Percentiles rank a stretch among this genome's conserved stretches.
phyloP scores from a whole-genome alignment of 2,797 vertebrate genomes.

The Typhlichthys subterraneus region DNA sequence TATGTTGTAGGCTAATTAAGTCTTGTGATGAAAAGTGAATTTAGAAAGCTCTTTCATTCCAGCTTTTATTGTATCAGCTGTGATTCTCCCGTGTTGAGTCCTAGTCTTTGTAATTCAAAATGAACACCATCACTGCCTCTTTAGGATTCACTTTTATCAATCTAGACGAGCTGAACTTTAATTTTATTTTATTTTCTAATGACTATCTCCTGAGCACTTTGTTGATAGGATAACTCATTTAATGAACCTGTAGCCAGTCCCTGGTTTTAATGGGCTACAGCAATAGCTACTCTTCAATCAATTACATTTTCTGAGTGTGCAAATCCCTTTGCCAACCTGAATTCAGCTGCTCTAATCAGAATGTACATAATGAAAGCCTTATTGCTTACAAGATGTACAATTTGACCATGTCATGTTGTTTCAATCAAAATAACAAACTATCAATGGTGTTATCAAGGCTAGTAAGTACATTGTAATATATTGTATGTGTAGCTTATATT shows the following conservation, averaged over 20 bases:
- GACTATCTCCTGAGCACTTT: constrained; percentile 30
- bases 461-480: constrained; percentile 24
- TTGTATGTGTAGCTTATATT: neutral
- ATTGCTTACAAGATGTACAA: too few species aligned
- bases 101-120: constrained; percentile 34
- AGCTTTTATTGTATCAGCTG: constrained; percentile 12
- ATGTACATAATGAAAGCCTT: constrained; percentile 32
- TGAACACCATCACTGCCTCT: constrained; percentile 21
- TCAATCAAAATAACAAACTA: constrained; percentile 42
- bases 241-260: constrained; percentile 32
- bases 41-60: constrained; percentile 19
- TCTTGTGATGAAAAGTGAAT: constrained; percentile 26
- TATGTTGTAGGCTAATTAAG: constrained; percentile 54
- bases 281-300: constrained; percentile 36
- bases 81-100: constrained; percentile 25
- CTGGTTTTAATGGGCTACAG: constrained; percentile 33
- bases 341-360: constrained; percentile 41
- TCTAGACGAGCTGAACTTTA: constrained; percentile 8
- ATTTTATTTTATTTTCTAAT: constrained; percentile 31
- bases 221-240: constrained; percentile 35
- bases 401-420: constrained; percentile 12
- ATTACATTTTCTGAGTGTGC: constrained; percentile 37
- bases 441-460: constrained; percentile 43
- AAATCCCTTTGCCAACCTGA: constrained; percentile 46
- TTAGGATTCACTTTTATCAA: constrained; percentile 24